phyloP scores from a whole-genome alignment of 2,113 vertebrate species.

The Erinaceus europaeus region DNA sequence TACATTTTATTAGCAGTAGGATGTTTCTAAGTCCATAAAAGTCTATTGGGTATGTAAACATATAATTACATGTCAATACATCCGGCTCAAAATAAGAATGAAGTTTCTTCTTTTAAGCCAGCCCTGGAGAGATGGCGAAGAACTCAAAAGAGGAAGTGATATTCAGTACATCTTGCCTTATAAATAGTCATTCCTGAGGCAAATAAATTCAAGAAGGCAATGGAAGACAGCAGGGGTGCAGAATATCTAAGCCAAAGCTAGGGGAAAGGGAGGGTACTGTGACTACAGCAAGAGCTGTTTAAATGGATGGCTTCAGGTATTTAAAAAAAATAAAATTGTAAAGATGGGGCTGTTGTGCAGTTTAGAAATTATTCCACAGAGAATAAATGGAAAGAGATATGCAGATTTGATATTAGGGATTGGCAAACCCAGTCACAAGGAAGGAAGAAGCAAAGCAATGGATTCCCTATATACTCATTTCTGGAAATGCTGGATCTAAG shows the following conservation, averaged over 20 bases:
- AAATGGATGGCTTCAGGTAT: background rate
- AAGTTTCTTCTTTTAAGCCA: background rate
- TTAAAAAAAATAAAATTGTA: too few relatives aligned
- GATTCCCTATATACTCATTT: background rate
- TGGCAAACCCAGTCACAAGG: background rate
- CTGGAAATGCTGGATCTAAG: background rate
- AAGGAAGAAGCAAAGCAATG: background rate
- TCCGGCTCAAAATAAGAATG: background rate
- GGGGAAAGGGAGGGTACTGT: accelerated
- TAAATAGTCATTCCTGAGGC: background rate
- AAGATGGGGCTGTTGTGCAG: too few relatives aligned
- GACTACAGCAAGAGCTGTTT: background rate
- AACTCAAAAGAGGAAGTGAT: background rate
- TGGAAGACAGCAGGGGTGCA: background rate
- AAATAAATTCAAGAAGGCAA: background rate
- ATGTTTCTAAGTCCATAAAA: background rate
- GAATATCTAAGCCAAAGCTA: accelerated
- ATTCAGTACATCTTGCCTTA: background rate
- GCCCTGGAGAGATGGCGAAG: background rate
- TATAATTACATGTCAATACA: background rate
- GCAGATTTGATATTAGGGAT: background rate
- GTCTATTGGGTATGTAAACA: background rate
- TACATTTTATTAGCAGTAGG: background rate
- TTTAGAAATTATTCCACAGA: background rate
- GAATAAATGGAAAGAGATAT: background rate